These are phyloP conservation scores for Alethe castanea DNA, from an alignment of 2,113 vertebrate species.

Conservation along the genomic window DNA sequence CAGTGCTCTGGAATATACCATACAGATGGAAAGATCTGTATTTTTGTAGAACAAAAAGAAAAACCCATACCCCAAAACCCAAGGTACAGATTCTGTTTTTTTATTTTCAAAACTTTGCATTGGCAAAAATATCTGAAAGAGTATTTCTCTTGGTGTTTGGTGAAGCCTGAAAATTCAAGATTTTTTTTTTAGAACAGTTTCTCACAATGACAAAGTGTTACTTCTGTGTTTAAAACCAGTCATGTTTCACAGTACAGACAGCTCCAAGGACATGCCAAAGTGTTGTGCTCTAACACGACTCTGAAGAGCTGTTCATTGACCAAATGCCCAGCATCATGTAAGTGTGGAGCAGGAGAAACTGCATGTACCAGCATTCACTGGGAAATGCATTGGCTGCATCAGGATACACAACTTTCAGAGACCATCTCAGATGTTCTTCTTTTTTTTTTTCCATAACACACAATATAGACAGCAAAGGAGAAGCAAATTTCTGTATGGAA, in stretches of 20 bases:
- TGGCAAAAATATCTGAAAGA: not conserved
- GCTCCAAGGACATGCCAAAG: not conserved
- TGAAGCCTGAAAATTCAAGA: not conserved
- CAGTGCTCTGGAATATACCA: not conserved
- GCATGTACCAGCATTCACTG: not conserved
- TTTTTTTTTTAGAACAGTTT: not conserved
- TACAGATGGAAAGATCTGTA: not conserved
- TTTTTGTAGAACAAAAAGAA: not conserved
- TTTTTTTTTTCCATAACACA: not conserved
- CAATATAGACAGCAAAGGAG: not conserved
- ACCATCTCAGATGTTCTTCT: not conserved
- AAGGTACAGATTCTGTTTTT: not conserved
- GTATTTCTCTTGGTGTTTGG: not conserved
- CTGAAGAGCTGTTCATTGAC: not conserved
- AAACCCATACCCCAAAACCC: not conserved
- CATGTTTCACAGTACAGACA: not conserved
- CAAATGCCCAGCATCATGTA: not conserved
- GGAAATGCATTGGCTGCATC: not conserved
- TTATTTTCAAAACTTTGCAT: not conserved
- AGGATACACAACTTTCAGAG: not conserved
- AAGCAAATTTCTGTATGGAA: not conserved
- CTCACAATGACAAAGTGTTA: not conserved
- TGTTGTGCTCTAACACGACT: not conserved
- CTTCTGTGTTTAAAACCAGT: not conserved
- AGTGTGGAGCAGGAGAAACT: not conserved